Evolutionary conservation across 2,797 vertebrate genomes (phyloP).

Genomic region (Ciconia nigra): DNA sequence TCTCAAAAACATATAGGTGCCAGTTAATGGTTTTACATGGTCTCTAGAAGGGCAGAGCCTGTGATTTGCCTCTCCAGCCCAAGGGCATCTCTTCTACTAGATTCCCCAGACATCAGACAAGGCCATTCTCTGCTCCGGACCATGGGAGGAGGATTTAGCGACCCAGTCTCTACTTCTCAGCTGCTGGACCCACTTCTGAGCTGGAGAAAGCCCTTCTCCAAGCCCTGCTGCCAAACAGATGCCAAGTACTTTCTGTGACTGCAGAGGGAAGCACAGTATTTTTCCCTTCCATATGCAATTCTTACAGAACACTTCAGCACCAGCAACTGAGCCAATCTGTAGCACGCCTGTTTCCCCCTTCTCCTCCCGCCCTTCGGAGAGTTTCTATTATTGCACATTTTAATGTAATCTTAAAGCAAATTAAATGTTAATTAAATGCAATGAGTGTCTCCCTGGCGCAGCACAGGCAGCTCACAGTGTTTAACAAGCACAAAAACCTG

Average conservation of each 20-base stretch:
- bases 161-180: background rate
- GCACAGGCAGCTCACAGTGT: background rate
- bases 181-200: background rate
- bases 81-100: background rate
- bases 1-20: background rate
- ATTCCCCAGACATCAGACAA: background rate
- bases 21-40: background rate
- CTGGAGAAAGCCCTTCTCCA: background rate
- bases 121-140: background rate
- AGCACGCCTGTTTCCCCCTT: slow-evolving; percentile 1
- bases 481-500: background rate
- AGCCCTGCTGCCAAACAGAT: background rate
- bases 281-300: slow-evolving; percentile 25
- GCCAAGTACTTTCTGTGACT: background rate
- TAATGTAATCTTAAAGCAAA: slow-evolving; percentile 62
- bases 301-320: slow-evolving; percentile 30
- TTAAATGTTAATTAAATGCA: slow-evolving; percentile 69
- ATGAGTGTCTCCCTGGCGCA: slow-evolving; percentile 26
- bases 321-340: slow-evolving; percentile 16
- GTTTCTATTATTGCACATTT: slow-evolving; percentile 66
- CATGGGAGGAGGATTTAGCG: background rate
- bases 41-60: background rate
- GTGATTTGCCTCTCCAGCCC: background rate
- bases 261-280: slow-evolving; percentile 21
- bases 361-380: slow-evolving; percentile 20